Evolutionary conservation across 2,113 vertebrate genomes (phyloP).

Genomic region (Pitta sordida): DNA sequence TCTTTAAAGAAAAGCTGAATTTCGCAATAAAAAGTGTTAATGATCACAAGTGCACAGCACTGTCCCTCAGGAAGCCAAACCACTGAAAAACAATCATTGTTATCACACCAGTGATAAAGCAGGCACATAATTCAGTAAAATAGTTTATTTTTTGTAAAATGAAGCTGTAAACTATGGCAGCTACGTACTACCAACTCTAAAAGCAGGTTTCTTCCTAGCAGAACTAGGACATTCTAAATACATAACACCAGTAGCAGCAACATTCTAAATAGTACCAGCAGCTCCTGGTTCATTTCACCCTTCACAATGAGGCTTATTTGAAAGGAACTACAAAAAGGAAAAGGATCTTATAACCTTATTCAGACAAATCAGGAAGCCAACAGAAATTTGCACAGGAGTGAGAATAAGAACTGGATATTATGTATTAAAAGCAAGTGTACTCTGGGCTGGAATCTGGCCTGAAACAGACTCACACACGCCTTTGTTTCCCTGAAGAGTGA

Average conservation of each 20-base stretch:
- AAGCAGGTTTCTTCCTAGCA: not conserved
- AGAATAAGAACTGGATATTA: not conserved
- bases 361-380: not conserved
- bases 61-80: not conserved
- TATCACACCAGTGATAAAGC: not conserved
- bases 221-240: not conserved
- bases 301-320: not conserved
- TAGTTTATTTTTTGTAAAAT: not conserved
- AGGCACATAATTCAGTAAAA: not conserved
- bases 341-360: not conserved
- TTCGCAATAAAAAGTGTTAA: conserved; percentile 11
- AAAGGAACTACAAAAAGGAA: not conserved
- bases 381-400: not conserved
- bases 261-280: not conserved
- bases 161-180: not conserved
- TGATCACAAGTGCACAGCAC: not conserved
- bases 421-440: not conserved
- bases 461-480: not conserved
- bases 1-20: not conserved
- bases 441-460: not conserved
- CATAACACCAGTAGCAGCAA: not conserved
- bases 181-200: not conserved
- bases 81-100: not conserved
- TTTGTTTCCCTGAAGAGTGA: not conserved
- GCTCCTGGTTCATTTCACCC: not conserved